phyloP scores from a whole-genome alignment of 2,113 vertebrate species.

The Oxygymnocypris stewartii region DNA sequence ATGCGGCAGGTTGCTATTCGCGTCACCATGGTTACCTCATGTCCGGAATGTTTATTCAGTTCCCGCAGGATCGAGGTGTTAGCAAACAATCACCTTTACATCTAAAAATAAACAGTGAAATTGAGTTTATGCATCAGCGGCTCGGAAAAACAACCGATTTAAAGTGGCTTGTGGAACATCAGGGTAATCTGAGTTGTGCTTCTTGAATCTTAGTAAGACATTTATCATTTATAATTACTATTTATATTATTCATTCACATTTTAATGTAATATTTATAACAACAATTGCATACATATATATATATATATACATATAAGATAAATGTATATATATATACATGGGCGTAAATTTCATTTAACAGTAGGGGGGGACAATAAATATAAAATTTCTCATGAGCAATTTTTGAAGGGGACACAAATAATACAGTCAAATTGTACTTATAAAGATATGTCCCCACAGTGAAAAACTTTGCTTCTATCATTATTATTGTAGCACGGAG shows the following conservation, averaged over 20 bases:
- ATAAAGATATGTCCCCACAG: no score
- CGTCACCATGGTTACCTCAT: slow-evolving; percentile 57
- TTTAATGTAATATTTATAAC: neutral
- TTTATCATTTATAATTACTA: neutral
- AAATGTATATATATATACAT: no score
- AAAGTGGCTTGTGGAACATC: neutral
- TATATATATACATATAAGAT: no score
- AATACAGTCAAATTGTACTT: no score
- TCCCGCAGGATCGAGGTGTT: slow-evolving; percentile 30
- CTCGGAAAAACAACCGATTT: neutral
- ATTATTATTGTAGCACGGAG: no score
- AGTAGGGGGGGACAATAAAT: no score
- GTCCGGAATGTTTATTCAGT: slow-evolving; percentile 47
- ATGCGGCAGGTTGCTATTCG: slow-evolving; percentile 43
- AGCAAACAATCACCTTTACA: slow-evolving; percentile 42
- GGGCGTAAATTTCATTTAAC: no score
- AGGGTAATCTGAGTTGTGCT: neutral
- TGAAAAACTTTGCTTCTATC: no score
- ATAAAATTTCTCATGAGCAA: no score
- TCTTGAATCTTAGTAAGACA: neutral
- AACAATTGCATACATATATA: no score
- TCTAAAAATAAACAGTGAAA: slow-evolving; percentile 46
- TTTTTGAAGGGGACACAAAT: no score
- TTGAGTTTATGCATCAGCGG: slow-evolving; percentile 42
- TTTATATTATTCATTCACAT: neutral